Percentiles rank a stretch among this genome's conserved stretches.
Evolutionary conservation across 2,888 invertebrate genomes (phyloP).

Genomic region (Fragum fragum): DNA sequence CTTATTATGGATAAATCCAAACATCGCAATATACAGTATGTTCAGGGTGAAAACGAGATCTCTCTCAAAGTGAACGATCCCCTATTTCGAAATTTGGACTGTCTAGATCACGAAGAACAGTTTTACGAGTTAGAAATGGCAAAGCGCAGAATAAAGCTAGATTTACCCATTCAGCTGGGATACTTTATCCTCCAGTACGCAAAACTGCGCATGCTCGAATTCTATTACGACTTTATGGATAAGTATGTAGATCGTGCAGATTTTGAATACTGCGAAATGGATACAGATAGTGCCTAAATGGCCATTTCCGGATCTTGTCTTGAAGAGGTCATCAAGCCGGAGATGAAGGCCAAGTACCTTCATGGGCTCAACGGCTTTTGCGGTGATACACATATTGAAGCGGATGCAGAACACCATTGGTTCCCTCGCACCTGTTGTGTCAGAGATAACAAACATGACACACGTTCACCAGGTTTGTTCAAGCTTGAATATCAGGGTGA

Average conservation of each 20-base stretch:
- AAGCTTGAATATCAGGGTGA: conserved; percentile 60
- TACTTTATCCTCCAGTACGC: conserved; percentile 70
- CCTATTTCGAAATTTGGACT: conserved; percentile 46
- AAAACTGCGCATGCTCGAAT: conserved; percentile 67
- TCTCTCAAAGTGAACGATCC: conserved; percentile 45
- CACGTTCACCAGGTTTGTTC: conserved; percentile 51
- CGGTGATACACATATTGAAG: conserved; percentile 36
- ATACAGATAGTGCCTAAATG: conserved; percentile 49
- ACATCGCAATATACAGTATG: conserved; percentile 42
- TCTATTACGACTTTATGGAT: conserved; percentile 66
- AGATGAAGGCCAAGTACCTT: conserved; percentile 31
- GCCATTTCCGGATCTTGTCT: conserved; percentile 44
- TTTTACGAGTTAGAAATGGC: conserved; percentile 52
- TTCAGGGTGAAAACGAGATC: conserved; percentile 41
- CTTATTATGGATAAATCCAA: conserved; percentile 62
- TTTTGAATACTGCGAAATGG: neutral
- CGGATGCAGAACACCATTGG: conserved; percentile 51
- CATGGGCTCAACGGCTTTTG: conserved; percentile 44
- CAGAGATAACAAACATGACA: conserved; percentile 48
- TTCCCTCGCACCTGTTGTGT: conserved; percentile 55
- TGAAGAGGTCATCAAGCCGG: conserved; percentile 44
- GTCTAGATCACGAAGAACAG: conserved; percentile 44
- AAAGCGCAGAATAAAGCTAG: conserved; percentile 46
- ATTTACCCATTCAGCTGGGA: conserved; percentile 67
- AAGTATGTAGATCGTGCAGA: conserved; percentile 60